Base-by-base conservation (phyloP, 2,888 invertebrate species). In the Cybosia mesomella region DNA sequence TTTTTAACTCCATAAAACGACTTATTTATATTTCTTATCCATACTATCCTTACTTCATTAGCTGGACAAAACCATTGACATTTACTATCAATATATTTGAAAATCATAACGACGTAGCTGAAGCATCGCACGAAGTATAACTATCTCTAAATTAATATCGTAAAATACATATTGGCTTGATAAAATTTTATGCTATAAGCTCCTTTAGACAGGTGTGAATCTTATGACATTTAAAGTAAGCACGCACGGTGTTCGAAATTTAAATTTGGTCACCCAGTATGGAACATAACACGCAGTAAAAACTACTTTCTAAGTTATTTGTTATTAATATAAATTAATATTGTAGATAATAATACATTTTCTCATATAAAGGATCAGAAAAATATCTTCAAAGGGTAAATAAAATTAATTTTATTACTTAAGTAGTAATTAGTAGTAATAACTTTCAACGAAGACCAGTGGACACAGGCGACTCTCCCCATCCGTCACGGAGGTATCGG, bases 41-140 rank as follows among this genome's bases (percentile, higher is more conserved):
- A 83, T 49, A 74, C 49, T 70, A 76, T 64, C 74, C 73, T 76
- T 74, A 73, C 90, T 92, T 93, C 93, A 93, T 94, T 93, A 93
- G 90, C 82, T 80, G 87, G 80, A 92, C 92, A 92, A 90, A 92
- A 90, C 92, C 92, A 93, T 91, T 92, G 93, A 92, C 92, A 93
- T 93, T 92, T 90, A 93, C 89, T 89, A 88, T 87, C 77, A 72
- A 68, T 64, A 57, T 63, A 60, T 21, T 64, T 66, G 70, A 66
- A 58, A 70, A 59, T 62, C 71, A 59, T 81, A 89, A 85, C 43
- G 83, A 69, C 74, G 11, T 71, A 88, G 84, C 66, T 69, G 13
- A 71, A 2, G 54, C 58, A 58, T 8, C 0, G 0, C 15, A 10
- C 32, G 74, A 58, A 18, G 34, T 1, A 75, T 64, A 65, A 22